phyloP scores from a whole-genome alignment of 1,140 invertebrate genomes.

The Orchestia grillus region DNA sequence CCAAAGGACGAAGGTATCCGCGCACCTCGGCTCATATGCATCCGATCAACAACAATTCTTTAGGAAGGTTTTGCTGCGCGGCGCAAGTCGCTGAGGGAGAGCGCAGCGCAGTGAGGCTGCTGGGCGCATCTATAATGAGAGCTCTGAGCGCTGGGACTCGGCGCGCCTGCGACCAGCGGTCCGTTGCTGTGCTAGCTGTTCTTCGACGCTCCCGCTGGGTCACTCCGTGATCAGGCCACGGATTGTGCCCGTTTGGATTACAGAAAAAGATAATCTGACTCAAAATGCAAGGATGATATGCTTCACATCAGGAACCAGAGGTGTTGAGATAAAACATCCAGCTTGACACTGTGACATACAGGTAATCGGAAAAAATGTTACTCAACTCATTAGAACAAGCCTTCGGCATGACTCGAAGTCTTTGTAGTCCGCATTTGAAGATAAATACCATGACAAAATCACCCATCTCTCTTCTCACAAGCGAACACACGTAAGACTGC shows the following conservation, averaged over 20 bases:
- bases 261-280: too few relatives aligned
- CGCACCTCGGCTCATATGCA: background rate
- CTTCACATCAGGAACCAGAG: too few relatives aligned
- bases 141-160: background rate
- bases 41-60: background rate
- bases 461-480: background rate
- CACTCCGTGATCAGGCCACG: too few relatives aligned
- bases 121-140: background rate
- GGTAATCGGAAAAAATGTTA: too few relatives aligned
- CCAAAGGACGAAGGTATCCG: background rate
- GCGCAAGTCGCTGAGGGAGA: background rate
- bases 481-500: background rate
- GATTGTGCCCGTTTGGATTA: too few relatives aligned
- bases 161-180: too few relatives aligned
- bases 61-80: background rate
- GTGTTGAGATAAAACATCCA: too few relatives aligned
- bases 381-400: background rate
- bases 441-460: background rate
- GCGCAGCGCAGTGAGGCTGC: background rate
- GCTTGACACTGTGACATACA: too few relatives aligned
- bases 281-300: too few relatives aligned
- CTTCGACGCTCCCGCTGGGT: too few relatives aligned
- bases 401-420: background rate
- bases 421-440: background rate
- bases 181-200: too few relatives aligned